Evolutionary conservation across 2,113 vertebrate genomes (phyloP).

Genomic region (Mormyrus iriodes): DNA sequence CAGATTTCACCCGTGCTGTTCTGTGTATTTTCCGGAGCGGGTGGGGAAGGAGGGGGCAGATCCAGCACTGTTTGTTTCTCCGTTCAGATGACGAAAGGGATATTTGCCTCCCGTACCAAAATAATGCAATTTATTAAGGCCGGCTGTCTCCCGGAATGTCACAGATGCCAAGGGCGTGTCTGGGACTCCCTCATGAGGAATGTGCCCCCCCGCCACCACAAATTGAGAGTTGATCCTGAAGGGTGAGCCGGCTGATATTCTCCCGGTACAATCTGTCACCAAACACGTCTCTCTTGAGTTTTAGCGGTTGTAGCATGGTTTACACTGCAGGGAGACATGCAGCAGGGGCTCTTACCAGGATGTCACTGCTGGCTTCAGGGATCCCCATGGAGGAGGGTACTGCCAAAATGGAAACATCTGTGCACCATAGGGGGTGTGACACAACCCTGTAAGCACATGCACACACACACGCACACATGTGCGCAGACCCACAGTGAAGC

Average conservation of each 20-base stretch:
- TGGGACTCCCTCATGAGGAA: conserved; percentile 36
- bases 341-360: not conserved
- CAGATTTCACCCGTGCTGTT: not conserved
- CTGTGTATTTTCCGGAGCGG: not conserved
- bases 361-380: not conserved
- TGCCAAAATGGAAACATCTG: not conserved
- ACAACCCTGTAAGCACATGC: not conserved
- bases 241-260: not conserved
- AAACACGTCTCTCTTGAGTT: not conserved
- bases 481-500: not conserved
- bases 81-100: not conserved
- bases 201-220: not conserved
- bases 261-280: not conserved
- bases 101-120: not conserved
- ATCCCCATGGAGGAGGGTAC: not conserved
- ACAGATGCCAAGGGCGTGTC: conserved; percentile 12
- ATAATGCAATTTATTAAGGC: conserved; percentile 10
- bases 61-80: not conserved
- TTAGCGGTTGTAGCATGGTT: not conserved
- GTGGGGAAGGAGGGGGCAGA: not conserved
- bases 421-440: not conserved
- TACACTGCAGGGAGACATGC: not conserved
- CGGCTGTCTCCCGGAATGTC: not conserved
- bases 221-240: not conserved
- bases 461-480: not conserved